Base-by-base conservation (phyloP, 2,888 invertebrate genomes). In the Malthinus flaveolus region DNA sequence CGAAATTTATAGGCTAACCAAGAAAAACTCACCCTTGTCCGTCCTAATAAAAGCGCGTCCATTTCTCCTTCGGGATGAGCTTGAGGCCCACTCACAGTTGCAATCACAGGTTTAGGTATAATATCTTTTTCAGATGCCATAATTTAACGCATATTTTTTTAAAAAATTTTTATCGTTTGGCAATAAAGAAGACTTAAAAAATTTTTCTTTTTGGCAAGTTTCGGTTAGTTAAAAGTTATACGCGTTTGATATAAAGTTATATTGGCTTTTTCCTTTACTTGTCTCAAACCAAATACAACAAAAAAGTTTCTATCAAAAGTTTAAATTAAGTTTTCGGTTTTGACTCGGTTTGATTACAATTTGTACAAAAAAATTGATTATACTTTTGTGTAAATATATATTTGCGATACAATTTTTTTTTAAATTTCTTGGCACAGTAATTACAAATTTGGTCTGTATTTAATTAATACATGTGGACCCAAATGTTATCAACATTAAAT, bases 31-130 rank as follows among this genome's bases (percentile, higher is more conserved):
- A 90, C 90, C 88, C 88, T 86, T 49, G 89, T 90, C 73, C 89
- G 82, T 65, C 90, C 90, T 53, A 90, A 83, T 64, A 90, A 84
- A 68, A 90, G 78, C 45, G 90, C 90, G 74, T 90, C 90, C 90
- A 90, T 90, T 81, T 90, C 90, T 67, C 89, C 87, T 77, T 89
- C 89, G 7, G 86, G 84, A 71, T 75, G 73, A 33, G 78, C 74
- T 55, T 73, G 72, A 58, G 73, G 70, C 39, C 71, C 72, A 69
- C 78, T 77, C 34, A 85, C 83, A 36, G 85, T 82, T 49, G 85
- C 82, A 76, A 85, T 84, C 75, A 84, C 85, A 63, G 84, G 83
- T 60, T 84, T 84, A 64, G 81, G 72, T 62, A 73, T 72, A n/a
- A n/a, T n/a, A 31, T 82, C 81, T 63, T 70, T 73, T 49, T 73